These are phyloP conservation scores for Apodemus speciosus DNA, from an alignment of 2,113 vertebrate species.

Conservation along the genomic window DNA sequence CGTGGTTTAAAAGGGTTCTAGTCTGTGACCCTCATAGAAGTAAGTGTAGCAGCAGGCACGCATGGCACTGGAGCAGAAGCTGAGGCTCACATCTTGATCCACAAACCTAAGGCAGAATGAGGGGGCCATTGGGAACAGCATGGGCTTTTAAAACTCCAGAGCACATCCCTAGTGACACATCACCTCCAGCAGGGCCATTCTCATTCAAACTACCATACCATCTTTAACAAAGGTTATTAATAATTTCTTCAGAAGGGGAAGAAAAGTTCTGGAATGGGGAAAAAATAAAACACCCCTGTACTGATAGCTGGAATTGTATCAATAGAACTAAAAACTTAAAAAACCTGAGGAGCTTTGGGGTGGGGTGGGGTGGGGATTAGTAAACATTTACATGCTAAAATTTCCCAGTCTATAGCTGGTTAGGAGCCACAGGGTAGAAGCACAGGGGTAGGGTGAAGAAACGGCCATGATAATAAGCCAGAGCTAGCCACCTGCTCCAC, in stretches of 20 bases:
- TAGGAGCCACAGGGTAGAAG: neutral
- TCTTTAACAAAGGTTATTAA: neutral
- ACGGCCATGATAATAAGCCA: neutral
- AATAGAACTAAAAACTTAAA: neutral
- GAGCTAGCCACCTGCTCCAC: neutral
- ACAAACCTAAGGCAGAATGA: neutral
- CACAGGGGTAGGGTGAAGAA: neutral
- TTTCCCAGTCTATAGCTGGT: neutral
- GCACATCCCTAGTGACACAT: neutral
- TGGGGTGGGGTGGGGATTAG: neutral
- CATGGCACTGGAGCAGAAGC: neutral
- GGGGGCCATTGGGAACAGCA: neutral
- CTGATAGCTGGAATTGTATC: neutral
- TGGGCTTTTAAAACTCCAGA: neutral
- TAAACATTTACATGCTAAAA: neutral
- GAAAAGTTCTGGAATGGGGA: neutral
- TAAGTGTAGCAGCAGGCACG: neutral
- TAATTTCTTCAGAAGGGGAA: constrained; percentile 4
- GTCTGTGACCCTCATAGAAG: neutral
- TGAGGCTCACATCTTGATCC: neutral
- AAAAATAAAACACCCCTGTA: neutral
- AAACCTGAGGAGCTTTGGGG: neutral
- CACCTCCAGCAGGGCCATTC: neutral
- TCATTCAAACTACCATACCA: neutral
- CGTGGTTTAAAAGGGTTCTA: neutral